A percentile compares a stretch with the other conserved stretches of the same genome.
These are phyloP conservation scores for Terrapene triunguis DNA, from an alignment of 2,113 vertebrate species.

Conservation along the genomic window DNA sequence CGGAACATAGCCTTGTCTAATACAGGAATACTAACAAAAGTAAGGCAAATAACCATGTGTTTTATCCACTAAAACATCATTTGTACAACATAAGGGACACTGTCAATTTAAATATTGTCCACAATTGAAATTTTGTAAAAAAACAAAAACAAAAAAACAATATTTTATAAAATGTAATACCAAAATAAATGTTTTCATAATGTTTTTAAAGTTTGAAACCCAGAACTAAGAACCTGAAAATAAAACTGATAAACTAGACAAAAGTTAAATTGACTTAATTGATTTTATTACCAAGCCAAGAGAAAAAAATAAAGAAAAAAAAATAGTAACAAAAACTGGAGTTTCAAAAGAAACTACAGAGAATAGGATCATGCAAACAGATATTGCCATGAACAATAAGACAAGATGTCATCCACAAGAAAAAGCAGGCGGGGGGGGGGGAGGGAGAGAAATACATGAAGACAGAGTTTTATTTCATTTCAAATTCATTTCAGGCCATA, in stretches of 20 bases:
- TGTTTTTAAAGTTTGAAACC: not conserved
- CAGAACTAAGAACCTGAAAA: not conserved
- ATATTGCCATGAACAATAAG: not conserved
- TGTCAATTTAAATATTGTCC: not conserved
- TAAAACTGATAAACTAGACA: not conserved
- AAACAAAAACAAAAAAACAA: not conserved
- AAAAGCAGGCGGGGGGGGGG: not conserved
- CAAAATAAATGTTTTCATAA: not conserved
- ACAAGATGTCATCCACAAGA: not conserved
- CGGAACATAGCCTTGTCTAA: not conserved
- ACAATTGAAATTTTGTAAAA: not conserved
- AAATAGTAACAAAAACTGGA: not conserved
- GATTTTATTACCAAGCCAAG: not conserved
- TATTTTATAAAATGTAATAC: not conserved
- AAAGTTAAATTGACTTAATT: not conserved
- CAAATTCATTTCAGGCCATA: not conserved
- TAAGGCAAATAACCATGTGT: not conserved
- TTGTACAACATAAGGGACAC: not conserved
- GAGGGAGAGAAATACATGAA: not conserved
- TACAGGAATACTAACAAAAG: not conserved
- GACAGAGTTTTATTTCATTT: not conserved
- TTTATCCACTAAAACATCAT: not conserved
- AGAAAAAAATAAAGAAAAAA: not conserved
- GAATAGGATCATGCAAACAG: not conserved
- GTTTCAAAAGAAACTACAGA: not conserved